phyloP scores from a whole-genome alignment of 2,113 vertebrate species.

The Genyomyrus donnyi region DNA sequence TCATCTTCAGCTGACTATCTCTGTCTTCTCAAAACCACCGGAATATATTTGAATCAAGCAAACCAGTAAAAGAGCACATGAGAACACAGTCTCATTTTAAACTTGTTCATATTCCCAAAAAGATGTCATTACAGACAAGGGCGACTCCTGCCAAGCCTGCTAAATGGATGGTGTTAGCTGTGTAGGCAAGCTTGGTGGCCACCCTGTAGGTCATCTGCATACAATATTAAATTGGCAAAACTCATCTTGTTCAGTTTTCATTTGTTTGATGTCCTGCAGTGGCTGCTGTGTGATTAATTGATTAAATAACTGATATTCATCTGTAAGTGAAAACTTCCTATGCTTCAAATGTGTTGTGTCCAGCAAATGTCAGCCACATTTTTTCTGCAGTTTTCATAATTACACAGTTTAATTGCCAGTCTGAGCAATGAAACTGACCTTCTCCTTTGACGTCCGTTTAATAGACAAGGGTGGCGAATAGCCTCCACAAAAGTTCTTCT shows the following conservation, averaged over 20 bases:
- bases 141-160: not conserved
- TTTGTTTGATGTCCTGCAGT: not conserved
- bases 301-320: not conserved
- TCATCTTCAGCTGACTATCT: not conserved
- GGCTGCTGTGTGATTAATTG: not conserved
- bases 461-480: not conserved
- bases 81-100: not conserved
- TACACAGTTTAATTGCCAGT: not conserved
- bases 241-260: not conserved
- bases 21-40: not conserved
- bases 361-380: not conserved
- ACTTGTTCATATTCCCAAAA: not conserved
- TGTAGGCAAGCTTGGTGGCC: not conserved
- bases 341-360: not conserved
- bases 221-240: not conserved
- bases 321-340: not conserved
- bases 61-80: not conserved
- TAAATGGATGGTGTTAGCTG: not conserved
- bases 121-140: not conserved
- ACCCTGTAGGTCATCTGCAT: not conserved
- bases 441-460: not conserved
- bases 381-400: not conserved
- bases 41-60: not conserved
- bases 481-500: not conserved
- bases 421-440: not conserved